These are phyloP conservation scores for Ptychoptera contaminata DNA, from an alignment of 2,888 invertebrate genomes.

Conservation along the genomic window DNA sequence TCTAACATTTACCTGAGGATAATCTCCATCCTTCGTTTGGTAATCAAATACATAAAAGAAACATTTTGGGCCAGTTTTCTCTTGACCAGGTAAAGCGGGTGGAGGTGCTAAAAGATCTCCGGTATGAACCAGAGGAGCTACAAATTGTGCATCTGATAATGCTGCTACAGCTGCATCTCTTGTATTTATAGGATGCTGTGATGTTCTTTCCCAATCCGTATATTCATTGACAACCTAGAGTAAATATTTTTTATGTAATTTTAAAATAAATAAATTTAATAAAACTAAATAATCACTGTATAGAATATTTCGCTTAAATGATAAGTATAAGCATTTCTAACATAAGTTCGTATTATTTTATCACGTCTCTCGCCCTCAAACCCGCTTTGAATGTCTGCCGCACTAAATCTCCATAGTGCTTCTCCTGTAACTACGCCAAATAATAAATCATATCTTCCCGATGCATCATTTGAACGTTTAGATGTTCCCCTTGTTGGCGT, in stretches of 20 bases:
- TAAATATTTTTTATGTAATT: not conserved
- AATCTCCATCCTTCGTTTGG: conserved; percentile 77
- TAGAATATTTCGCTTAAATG: conserved; percentile 94
- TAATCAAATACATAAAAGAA: conserved; percentile 88
- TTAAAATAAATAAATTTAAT: not conserved
- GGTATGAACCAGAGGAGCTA: conserved; percentile 76
- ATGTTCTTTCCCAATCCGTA: conserved; percentile 92
- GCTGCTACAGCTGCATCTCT: conserved; percentile 82
- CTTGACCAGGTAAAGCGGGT: conserved; percentile 38
- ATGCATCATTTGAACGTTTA: conserved; percentile 27
- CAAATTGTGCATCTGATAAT: conserved; percentile 84
- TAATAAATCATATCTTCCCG: conserved; percentile 53
- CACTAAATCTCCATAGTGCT: conserved; percentile 81
- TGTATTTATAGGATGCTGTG: conserved; percentile 76
- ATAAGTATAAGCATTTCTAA: conserved; percentile 86
- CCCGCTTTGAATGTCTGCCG: conserved; percentile 65
- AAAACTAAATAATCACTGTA: conserved; percentile 49
- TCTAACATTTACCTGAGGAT: conserved; percentile 49
- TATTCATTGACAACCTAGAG: conserved; percentile 69
- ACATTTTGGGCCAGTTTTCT: conserved; percentile 53
- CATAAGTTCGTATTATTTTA: conserved; percentile 76
- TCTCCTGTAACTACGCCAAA: conserved; percentile 86
- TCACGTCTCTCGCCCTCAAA: conserved; percentile 79
- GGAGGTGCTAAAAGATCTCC: conserved; percentile 64
- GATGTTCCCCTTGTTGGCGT: conserved; percentile 20